Base-by-base conservation (phyloP, 2,113 vertebrate species). In the Morone saxatilis region DNA sequence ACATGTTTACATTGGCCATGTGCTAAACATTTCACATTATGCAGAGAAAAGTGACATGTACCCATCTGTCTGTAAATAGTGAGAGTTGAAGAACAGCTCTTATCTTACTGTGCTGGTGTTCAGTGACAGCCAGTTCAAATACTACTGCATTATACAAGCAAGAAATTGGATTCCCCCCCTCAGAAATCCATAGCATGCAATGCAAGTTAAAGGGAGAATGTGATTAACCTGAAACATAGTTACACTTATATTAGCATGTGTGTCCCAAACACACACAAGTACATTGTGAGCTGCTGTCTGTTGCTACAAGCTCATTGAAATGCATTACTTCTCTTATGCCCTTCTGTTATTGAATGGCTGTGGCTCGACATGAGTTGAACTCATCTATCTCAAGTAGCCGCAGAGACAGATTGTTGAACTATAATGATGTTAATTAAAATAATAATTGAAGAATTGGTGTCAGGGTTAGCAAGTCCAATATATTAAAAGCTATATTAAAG, bases 81-180 rank as follows among this genome's bases (percentile, higher is more conserved):
- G 84, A 87, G 83, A 88, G 85, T 87, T 82, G 56, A 71, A 41
- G 71, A 80, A 51, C 61, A 48, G 65, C 60, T 89, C 78, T 88
- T 41, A 51, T 60, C 77, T 75, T 40, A 53, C 78, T 79, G 54
- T 65, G 78, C 40, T 65, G 87, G 91, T 88, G 81, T 91, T 87
- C 67, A 80, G 79, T 88, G 79, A 88, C 83, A 89, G 75, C 25
- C 80, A 68, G 78, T 82, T 86, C 68, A 69, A 63, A 76, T 80
- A 80, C 81, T 54, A 71, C 63, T 90, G 72, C 83, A 89, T 91
- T 81, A 88, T 89, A 91, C 85, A 89, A 48, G 65, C 59, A 71
- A 22, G 78, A 77, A 83, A 72, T 80, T 76, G 75, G 68, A 80
- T 87, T n/a, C 65, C 71, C 38, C 41, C 40, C 22, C 19, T 68